These are phyloP conservation scores for Steinernema khuongi DNA, from an alignment of 1,140 invertebrate genomes.

Conservation along the genomic window DNA sequence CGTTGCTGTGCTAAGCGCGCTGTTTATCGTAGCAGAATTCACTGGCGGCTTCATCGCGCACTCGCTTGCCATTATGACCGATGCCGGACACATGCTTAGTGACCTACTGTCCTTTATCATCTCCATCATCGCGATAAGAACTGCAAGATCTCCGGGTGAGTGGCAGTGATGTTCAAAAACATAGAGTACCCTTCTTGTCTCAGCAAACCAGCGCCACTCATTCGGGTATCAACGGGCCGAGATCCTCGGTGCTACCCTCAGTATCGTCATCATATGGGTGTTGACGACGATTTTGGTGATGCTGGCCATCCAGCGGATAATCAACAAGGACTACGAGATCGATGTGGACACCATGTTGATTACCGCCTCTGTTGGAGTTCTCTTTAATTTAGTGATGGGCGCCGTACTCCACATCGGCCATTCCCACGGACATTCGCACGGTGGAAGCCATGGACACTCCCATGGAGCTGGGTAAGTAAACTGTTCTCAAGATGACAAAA, in stretches of 20 bases:
- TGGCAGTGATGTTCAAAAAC: too few species aligned
- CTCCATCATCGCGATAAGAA: conserved; percentile 83
- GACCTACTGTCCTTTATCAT: conserved; percentile 96
- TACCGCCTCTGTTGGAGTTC: conserved; percentile 79
- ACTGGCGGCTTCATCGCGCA: conserved; percentile 50
- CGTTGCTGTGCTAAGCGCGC: conserved; percentile 46
- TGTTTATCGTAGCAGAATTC: conserved; percentile 51
- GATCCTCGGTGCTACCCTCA: conserved; percentile 56
- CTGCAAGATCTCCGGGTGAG: conserved; percentile 67
- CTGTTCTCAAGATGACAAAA: conserved; percentile 25
- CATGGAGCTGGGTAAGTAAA: conserved; percentile 14
- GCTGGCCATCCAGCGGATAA: conserved; percentile 77
- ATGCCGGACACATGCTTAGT: conserved; percentile 88
- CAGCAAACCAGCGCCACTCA: conserved; percentile 61
- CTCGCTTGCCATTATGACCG: conserved; percentile 83
- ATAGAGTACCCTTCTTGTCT: background rate
- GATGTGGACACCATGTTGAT: conserved; percentile 84
- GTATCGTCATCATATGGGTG: conserved; percentile 39
- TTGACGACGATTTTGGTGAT: conserved; percentile 91
- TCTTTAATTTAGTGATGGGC: conserved; percentile 76
- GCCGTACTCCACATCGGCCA: conserved; percentile 31
- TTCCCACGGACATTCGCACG: conserved; percentile 32
- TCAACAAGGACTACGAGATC: conserved; percentile 76
- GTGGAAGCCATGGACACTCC: conserved; percentile 25
- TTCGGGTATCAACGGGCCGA: conserved; percentile 80